Conservation (phyloP, 2,113 vertebrate genomes). For the Nyctereutes procyonoides region DNA sequence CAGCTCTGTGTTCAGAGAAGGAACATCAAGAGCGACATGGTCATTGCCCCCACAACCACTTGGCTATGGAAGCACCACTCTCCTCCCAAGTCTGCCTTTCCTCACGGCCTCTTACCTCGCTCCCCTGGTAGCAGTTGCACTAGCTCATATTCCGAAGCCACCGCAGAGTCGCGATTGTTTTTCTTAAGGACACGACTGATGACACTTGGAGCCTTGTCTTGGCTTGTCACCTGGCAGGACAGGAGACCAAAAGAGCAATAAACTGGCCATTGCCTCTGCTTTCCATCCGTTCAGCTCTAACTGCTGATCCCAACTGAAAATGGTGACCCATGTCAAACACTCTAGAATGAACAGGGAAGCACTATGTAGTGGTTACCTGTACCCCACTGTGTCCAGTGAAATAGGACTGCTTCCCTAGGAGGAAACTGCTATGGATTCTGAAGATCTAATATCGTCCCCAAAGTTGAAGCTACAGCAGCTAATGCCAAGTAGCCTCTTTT, state of each 20-base stretch:
- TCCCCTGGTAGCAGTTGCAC: slow-evolving; percentile 93
- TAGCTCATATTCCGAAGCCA: slow-evolving; percentile 90
- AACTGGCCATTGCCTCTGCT: neutral
- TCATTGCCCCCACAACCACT: neutral
- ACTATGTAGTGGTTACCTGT: neutral
- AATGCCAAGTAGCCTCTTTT: neutral
- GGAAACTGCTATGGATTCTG: neutral
- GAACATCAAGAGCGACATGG: neutral
- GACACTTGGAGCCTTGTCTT: slow-evolving; percentile 93
- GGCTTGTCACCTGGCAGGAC: slow-evolving; percentile 91
- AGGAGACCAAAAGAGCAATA: slow-evolving; percentile 3
- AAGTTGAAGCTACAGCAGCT: neutral
- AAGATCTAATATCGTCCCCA: neutral
- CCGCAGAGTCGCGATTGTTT: slow-evolving; percentile 90
- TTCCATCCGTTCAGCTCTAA: neutral
- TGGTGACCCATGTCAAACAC: neutral
- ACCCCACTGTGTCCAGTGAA: neutral
- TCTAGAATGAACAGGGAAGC: neutral
- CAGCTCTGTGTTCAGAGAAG: slow-evolving; percentile 85
- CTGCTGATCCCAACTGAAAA: neutral
- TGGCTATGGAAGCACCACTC: neutral
- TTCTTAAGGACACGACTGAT: slow-evolving; percentile 93
- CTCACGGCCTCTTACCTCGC: slow-evolving; percentile 87
- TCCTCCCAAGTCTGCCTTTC: neutral
- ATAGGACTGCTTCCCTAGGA: neutral